Percentiles rank a stretch among this genome's conserved stretches.
Conservation (phyloP, 2,797 vertebrate species). For the Anolis apletophallus region DNA sequence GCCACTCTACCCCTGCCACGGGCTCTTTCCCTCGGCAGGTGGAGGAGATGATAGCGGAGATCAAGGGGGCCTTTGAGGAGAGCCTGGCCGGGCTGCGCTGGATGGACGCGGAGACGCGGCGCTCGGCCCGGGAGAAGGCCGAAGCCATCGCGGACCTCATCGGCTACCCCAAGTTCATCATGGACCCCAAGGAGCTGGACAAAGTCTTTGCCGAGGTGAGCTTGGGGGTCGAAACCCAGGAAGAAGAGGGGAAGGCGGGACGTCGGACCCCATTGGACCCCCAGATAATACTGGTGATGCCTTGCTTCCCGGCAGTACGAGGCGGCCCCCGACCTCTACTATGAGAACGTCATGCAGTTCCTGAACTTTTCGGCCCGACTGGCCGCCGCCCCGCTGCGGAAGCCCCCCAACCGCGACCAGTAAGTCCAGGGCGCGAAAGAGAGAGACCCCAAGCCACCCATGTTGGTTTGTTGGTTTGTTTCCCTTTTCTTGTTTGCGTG, state of each 20-base stretch:
- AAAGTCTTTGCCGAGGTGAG: conserved; percentile 96
- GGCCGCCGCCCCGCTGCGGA: conserved; percentile 94
- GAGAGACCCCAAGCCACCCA: too few species aligned
- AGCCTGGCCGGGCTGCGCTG: conserved; percentile 87
- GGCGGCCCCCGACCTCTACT: conserved; percentile 89
- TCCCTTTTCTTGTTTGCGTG: too few species aligned
- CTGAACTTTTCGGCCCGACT: conserved; percentile 96
- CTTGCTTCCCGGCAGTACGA: conserved; percentile 83
- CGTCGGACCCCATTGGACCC: too few species aligned
- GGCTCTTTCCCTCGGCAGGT: conserved; percentile 81
- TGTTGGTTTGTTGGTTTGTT: too few species aligned
- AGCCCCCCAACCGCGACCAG: conserved; percentile 94
- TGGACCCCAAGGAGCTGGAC: conserved; percentile 94
- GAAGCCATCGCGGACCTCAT: conserved; percentile 99
- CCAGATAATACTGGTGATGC: too few species aligned
- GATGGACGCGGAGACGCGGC: conserved; percentile 95
- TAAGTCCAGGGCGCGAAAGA: conserved; percentile 79
- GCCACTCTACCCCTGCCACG: too few species aligned
- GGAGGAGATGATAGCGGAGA: conserved; percentile 91
- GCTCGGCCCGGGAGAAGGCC: conserved; percentile 93
- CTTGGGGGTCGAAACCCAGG: conserved; percentile 44
- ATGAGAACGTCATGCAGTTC: conserved; percentile 96
- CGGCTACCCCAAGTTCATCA: conserved; percentile 97
- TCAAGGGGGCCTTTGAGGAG: conserved; percentile 93
- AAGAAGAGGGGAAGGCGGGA: too few species aligned